phyloP scores from a whole-genome alignment of 2,888 invertebrate species.

The Tinea trinotella region DNA sequence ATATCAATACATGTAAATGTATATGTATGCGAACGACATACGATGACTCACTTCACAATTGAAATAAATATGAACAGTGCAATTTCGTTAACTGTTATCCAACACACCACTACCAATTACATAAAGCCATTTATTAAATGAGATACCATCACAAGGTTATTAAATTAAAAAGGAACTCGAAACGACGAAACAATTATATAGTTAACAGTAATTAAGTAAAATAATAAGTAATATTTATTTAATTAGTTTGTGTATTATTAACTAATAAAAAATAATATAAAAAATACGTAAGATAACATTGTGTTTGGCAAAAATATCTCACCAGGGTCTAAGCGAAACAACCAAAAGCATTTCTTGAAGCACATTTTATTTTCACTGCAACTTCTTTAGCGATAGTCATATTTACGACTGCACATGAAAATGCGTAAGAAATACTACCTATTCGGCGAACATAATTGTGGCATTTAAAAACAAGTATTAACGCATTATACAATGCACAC shows the following conservation, averaged over 20 bases:
- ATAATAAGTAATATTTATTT: too few relatives aligned
- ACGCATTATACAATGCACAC: conserved; percentile 9
- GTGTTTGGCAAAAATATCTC: background rate
- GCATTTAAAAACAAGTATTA: conserved; percentile 12
- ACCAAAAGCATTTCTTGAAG: conserved; percentile 10
- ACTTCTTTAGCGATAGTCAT: conserved; percentile 2
- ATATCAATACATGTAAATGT: background rate
- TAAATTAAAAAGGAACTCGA: background rate
- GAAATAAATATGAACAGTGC: background rate
- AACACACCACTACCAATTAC: background rate
- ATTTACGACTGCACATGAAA: conserved; percentile 4
- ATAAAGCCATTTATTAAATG: background rate
- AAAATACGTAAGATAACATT: background rate
- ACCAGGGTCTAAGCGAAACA: conserved; percentile 4
- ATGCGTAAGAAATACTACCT: conserved; percentile 9
- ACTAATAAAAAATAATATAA: background rate
- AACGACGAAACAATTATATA: background rate
- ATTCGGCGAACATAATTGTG: conserved; percentile 9
- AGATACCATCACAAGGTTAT: background rate
- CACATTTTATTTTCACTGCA: conserved; percentile 9
- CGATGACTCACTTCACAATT: conserved; percentile 2
- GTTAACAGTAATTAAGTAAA: too few relatives aligned
- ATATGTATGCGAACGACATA: background rate
- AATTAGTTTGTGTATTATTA: too few relatives aligned
- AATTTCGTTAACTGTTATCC: background rate